These are phyloP conservation scores for Tenodera sinensis DNA, from an alignment of 2,888 invertebrate species.

Conservation along the genomic window DNA sequence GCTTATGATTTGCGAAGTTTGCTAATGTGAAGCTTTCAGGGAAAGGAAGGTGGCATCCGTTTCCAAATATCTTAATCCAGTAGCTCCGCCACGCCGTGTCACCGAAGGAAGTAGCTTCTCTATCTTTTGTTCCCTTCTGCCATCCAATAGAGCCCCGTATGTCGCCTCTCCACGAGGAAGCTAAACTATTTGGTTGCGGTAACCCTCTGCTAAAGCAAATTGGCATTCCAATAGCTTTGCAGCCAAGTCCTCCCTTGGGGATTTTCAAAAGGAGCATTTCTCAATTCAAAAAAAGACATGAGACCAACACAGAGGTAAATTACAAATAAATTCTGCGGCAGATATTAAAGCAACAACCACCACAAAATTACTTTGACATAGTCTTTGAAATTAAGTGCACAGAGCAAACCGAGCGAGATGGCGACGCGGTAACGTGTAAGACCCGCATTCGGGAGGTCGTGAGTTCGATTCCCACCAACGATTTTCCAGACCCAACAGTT, in stretches of 20 bases:
- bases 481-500: no score
- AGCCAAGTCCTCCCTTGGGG: background rate
- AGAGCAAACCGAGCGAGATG: no score
- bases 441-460: no score
- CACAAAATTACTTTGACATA: no score
- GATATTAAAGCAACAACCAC: no score
- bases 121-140: background rate
- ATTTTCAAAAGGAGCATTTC: background rate
- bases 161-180: background rate
- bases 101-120: background rate
- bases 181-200: background rate
- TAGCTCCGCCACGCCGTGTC: background rate
- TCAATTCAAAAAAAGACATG: no score
- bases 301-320: no score
- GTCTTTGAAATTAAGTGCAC: no score
- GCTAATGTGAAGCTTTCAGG: background rate
- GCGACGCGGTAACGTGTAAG: no score
- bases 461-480: no score
- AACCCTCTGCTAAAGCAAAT: background rate
- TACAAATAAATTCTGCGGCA: no score
- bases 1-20: background rate
- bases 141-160: background rate
- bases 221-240: background rate
- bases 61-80: background rate
- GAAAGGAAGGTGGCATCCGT: background rate